Evolutionary conservation across 2,113 vertebrate genomes (phyloP), one percentile per base, ranked within the genome.

Genomic region (Sialia sialis): DNA sequence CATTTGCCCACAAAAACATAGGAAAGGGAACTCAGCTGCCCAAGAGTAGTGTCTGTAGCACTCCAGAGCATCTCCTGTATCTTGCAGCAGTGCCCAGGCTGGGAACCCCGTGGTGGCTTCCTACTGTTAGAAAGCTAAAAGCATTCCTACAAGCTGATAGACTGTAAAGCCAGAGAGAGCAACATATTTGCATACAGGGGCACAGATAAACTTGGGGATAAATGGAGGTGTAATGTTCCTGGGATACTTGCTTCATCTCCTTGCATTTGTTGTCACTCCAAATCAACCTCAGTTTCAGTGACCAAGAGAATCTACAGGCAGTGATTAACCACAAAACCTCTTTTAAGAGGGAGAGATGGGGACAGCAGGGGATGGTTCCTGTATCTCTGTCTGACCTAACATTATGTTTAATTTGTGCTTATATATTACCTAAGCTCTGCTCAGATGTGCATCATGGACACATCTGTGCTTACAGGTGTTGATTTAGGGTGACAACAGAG

Each of bases 391-490:
- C 27, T 80, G 29, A 73, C 17, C 3, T 52, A 80, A 52, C 13
- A 25, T 22, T 46, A 6, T 15, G 5, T 68, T 79, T 73, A 16
- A 21, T n/a, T 11, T 73, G 7, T 44, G 52, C n/a, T 89, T 76
- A 4, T 9, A 1, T 12, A 14, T 56, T 73, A 36, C 16, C 7
- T 27, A 22, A 54, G 16, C 10, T 87, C 25, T n/a, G 4, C 27
- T 81, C 34, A 43, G 0, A 0, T 23, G 5, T 46, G 17, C 18
- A 7, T 52, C 34, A 26, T 3, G 3, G 58, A 43, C 29, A 58
- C 6, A 36, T 25, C 22, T 49, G 9, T 29, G 22, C 49, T 62
- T 78, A 34, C 64, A 63, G 39, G 6, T 11, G 9, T 19, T 39
- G 30, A 29, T 63, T 39, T 76, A 17, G 7, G 19, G 11, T 73